Base-by-base conservation (phyloP, 2,113 vertebrate species). In the Empidonax alnorum region DNA sequence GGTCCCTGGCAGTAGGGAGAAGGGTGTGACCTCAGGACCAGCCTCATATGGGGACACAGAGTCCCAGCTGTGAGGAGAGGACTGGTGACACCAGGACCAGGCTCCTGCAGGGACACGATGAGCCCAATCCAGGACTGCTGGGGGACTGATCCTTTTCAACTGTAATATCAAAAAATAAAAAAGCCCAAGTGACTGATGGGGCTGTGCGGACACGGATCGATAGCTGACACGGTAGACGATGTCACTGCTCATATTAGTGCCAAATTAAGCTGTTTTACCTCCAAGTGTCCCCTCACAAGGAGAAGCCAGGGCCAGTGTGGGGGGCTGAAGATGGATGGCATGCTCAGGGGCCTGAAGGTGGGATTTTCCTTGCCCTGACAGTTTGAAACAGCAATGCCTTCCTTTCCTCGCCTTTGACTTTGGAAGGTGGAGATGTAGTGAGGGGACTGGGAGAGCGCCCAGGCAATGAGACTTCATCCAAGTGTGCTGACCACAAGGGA, bases 221-320 rank as follows among this genome's bases (percentile, higher is more conserved):
- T 96, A 91, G 86, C 71, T 92, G 96, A 94, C 97, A 97, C 9
- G 0, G 7, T 72, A 2, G 77, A 4, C 18, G 3, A 56, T 91
- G 93, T 90, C 90, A 90, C 87, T 0, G 1, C 86, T 93, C 88
- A 23, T 42, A 71, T 92, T 69, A 56, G 87, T 65, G 59, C 91
- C 95, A 95, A 96, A 95, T 96, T 67, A 84, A 96, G 95, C 88
- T 97, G 94, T 96, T 97, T 96, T 66, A 39, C 39, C 72, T 94
- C 88, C 84, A 84, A 92, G 77, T 89, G 93, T 76, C 46, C 67
- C 91, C 0, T 0, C 93, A 90, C 68, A 59, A 59, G 88, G 68
- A 86, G 77, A 76, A 84, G 69, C 22, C 0, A 0, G 69, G 84
- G 68, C 86, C 0, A 0, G 44, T 24, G 0, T 27, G 1, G 30